phyloP scores from a whole-genome alignment of 2,797 vertebrate species.

The Leptatherina wallacei region DNA sequence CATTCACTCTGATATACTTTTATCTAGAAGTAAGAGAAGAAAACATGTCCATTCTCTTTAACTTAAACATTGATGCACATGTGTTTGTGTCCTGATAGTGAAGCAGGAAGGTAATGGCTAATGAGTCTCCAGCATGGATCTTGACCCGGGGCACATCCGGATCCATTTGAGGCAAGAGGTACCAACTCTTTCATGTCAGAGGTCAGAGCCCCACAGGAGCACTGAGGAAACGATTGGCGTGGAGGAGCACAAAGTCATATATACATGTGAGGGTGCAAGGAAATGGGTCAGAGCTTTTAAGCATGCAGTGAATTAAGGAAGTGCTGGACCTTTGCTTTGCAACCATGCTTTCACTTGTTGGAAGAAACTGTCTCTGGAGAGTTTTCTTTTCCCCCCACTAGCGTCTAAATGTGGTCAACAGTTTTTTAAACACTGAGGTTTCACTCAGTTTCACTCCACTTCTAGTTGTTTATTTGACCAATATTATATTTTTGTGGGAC shows the following conservation, averaged over 20 bases:
- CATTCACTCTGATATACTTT: not conserved
- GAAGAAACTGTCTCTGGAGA: not conserved
- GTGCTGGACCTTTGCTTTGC: not conserved
- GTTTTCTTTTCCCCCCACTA: not conserved
- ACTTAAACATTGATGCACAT: not conserved
- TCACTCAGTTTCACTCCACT: too few species aligned
- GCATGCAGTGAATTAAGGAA: not conserved
- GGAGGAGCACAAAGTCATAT: constrained; percentile 26
- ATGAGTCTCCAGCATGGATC: constrained; percentile 24
- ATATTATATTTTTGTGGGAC: too few species aligned
- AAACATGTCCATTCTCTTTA: not conserved
- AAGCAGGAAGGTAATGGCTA: constrained; percentile 29
- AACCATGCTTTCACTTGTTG: not conserved
- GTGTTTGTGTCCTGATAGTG: constrained; percentile 1
- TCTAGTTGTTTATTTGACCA: too few species aligned
- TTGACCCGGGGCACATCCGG: constrained; percentile 40
- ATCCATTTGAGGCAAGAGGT: constrained; percentile 32
- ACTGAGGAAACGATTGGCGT: constrained; percentile 45
- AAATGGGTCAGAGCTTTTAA: not conserved
- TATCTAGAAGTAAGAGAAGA: too few species aligned
- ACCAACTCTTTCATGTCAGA: constrained; percentile 41
- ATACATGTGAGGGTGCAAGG: not conserved
- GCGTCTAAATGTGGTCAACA: not conserved
- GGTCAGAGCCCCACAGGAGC: constrained; percentile 50
- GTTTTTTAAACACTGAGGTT: not conserved